phyloP scores from a whole-genome alignment of 1,140 invertebrate genomes.

The Wasmannia auropunctata region DNA sequence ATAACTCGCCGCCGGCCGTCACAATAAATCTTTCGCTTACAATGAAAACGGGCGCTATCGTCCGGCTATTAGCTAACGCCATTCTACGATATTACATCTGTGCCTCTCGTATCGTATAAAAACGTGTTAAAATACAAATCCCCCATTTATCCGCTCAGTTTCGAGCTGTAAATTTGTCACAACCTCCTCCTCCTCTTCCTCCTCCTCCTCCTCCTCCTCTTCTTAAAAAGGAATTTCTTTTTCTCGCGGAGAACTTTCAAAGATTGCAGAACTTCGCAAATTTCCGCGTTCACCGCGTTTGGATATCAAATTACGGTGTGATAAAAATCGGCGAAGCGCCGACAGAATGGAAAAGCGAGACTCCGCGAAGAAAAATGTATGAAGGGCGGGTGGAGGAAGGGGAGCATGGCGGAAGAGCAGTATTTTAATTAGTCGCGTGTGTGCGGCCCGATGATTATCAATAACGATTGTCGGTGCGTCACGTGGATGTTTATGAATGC shows the following conservation, averaged over 20 bases:
- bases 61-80: conserved; percentile 67
- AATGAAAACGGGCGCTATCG: conserved; percentile 63
- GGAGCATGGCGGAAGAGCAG: not conserved
- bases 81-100: conserved; percentile 54
- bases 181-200: too few relatives aligned
- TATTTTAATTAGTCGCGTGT: conserved; percentile 40
- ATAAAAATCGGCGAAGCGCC: not conserved
- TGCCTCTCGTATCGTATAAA: conserved; percentile 59
- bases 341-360: not conserved
- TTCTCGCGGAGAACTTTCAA: not conserved
- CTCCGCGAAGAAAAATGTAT: not conserved
- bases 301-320: not conserved
- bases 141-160: not conserved
- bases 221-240: too few relatives aligned
- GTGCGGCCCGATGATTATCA: conserved; percentile 31
- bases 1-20: conserved; percentile 64
- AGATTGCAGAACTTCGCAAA: not conserved
- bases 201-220: too few relatives aligned
- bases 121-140: conserved; percentile 58
- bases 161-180: not conserved
- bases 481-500: conserved; percentile 67
- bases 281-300: not conserved
- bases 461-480: conserved; percentile 36
- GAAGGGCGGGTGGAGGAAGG: not conserved
- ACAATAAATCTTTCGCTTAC: conserved; percentile 67